Percentiles rank a stretch among this genome's conserved stretches.
Conservation (phyloP, 1,140 invertebrate genomes). For the Drosophila ohnishii region DNA sequence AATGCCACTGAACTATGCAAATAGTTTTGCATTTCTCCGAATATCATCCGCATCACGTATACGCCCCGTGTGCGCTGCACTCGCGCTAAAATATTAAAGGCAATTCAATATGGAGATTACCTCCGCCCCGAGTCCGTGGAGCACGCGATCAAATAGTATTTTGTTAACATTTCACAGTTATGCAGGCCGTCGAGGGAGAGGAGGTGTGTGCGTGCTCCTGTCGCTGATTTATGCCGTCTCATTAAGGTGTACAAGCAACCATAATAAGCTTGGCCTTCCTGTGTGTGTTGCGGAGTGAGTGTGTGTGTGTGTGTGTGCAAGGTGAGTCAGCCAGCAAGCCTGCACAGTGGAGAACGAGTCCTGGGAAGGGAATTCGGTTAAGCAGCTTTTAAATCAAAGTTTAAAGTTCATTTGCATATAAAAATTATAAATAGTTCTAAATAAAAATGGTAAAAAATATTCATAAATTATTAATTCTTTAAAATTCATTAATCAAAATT, state of each 20-base stretch:
- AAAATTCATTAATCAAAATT: background rate
- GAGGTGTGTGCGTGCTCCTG: conserved; percentile 30
- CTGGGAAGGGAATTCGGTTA: background rate
- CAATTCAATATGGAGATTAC: conserved; percentile 73
- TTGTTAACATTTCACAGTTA: conserved; percentile 71
- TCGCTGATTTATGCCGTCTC: conserved; percentile 60
- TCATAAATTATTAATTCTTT: too few species aligned
- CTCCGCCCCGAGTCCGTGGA: conserved; percentile 1
- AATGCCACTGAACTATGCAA: conserved; percentile 71
- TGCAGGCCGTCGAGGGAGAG: conserved; percentile 16
- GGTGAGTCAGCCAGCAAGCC: conserved; percentile 36
- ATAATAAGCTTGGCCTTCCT: conserved; percentile 49
- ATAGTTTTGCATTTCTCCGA: conserved; percentile 68
- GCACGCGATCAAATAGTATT: conserved; percentile 75
- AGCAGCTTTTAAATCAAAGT: background rate
- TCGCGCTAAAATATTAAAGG: conserved; percentile 64
- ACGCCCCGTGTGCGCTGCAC: conserved; percentile 52
- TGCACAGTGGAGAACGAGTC: conserved; percentile 7
- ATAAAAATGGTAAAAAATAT: too few species aligned
- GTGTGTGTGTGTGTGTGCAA: conserved; percentile 22
- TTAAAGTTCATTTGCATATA: background rate
- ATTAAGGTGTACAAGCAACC: conserved; percentile 60
- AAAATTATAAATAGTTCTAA: too few species aligned
- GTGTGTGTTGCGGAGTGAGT: conserved; percentile 6
- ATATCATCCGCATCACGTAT: conserved; percentile 57